Evolutionary conservation across 2,888 invertebrate species (phyloP).

Genomic region (Clunio marinus): DNA sequence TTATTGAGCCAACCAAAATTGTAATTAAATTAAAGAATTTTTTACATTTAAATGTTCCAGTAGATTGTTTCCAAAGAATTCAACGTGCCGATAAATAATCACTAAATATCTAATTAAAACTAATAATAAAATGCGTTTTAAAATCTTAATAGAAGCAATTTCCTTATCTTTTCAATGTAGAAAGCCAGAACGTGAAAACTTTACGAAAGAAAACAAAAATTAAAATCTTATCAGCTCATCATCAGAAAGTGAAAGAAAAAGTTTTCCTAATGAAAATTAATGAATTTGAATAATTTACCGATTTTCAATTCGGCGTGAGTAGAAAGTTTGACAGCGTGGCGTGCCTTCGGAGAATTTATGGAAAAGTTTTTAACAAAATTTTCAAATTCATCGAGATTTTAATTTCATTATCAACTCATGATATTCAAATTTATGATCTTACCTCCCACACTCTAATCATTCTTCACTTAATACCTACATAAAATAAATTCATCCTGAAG

Average conservation of each 20-base stretch:
- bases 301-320: constrained; percentile 7
- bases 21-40: too few species aligned
- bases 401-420: constrained; percentile 8
- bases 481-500: neutral
- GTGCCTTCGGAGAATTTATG: neutral
- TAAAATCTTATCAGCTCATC: neutral
- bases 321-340: neutral
- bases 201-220: too few species aligned
- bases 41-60: too few species aligned
- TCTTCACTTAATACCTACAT: neutral
- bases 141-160: too few species aligned
- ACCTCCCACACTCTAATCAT: neutral
- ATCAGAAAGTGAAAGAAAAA: constrained; percentile 10
- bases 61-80: too few species aligned
- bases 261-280: constrained; percentile 27
- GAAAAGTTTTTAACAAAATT: neutral
- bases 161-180: neutral
- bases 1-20: too few species aligned
- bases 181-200: neutral
- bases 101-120: too few species aligned
- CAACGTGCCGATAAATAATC: too few species aligned
- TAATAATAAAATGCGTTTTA: too few species aligned
- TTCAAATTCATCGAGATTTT: constrained; percentile 14
- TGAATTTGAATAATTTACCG: constrained; percentile 36
- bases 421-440: constrained; percentile 4